Conservation (phyloP, 2,113 vertebrate genomes). For the Osmerus mordax region DNA sequence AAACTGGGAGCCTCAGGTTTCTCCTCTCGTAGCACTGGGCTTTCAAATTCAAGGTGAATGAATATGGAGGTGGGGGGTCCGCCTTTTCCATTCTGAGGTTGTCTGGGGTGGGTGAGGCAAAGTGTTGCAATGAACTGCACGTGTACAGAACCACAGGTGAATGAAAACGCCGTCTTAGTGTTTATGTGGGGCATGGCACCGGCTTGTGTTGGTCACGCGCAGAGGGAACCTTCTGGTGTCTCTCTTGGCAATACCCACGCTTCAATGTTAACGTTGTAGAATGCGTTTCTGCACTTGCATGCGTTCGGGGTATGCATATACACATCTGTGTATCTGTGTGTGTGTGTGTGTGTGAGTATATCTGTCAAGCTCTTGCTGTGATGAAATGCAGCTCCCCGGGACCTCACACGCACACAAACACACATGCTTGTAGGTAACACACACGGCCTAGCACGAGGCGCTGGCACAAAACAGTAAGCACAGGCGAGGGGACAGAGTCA, state of each 20-base stretch:
- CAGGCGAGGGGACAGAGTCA: conserved; percentile 51
- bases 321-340: conserved; percentile 12
- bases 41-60: no score
- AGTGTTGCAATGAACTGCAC: no score
- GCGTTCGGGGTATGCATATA: conserved; percentile 36
- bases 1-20: no score
- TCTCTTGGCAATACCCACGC: conserved; percentile 25
- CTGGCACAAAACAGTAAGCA: background rate
- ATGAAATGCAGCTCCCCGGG: conserved; percentile 47
- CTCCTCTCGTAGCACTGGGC: no score
- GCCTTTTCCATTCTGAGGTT: no score
- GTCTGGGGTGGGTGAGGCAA: no score
- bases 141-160: no score
- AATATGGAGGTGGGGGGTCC: no score
- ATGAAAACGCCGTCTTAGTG: no score
- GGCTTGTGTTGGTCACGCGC: conserved; percentile 21
- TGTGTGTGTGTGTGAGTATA: conserved; percentile 12
- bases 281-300: conserved; percentile 16
- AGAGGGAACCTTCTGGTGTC: conserved; percentile 25
- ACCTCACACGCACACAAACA: conserved; percentile 46
- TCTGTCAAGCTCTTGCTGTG: conserved; percentile 23
- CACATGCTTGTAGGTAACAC: background rate
- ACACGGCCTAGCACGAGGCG: background rate
- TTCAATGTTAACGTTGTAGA: conserved; percentile 36
- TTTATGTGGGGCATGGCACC: conserved; percentile 12